Evolutionary conservation across 2,113 vertebrate genomes (phyloP).

Genomic region (Proterorhinus semilunaris): DNA sequence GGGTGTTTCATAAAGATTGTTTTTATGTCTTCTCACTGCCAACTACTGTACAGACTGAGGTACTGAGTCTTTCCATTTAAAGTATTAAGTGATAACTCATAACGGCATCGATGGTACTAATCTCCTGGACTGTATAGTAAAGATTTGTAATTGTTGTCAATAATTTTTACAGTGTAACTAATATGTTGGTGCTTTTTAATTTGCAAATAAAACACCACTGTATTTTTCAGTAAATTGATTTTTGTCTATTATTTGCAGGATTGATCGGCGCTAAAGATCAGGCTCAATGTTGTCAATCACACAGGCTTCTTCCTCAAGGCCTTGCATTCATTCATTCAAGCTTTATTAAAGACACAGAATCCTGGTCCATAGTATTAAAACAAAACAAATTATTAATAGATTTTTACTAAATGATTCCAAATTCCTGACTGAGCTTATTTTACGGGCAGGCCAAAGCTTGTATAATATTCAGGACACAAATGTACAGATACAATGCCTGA

Average conservation of each 20-base stretch:
- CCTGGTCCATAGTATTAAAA: no score
- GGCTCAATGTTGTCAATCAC: no score
- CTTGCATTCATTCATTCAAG: no score
- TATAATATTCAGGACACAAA: no score
- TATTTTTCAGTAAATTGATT: constrained; percentile 70
- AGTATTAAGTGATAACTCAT: constrained; percentile 75
- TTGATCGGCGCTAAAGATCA: no score
- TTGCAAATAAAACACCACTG: constrained; percentile 82
- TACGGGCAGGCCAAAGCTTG: no score
- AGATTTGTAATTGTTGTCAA: constrained; percentile 82
- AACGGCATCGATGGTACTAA: constrained; percentile 78
- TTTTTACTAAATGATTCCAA: no score
- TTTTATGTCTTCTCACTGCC: constrained; percentile 72
- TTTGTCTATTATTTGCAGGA: not conserved
- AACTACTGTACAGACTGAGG: constrained; percentile 64
- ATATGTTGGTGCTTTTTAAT: constrained; percentile 82
- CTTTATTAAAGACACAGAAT: no score
- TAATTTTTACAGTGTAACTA: constrained; percentile 82
- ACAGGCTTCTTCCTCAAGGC: no score
- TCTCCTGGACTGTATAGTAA: constrained; percentile 80
- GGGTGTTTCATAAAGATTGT: constrained; percentile 47
- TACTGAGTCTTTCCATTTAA: constrained; percentile 71
- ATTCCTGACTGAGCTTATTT: no score
- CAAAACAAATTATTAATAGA: no score
- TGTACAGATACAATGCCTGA: no score